These are phyloP conservation scores for Columbina picui DNA, from an alignment of 2,113 vertebrate genomes.

Conservation along the genomic window DNA sequence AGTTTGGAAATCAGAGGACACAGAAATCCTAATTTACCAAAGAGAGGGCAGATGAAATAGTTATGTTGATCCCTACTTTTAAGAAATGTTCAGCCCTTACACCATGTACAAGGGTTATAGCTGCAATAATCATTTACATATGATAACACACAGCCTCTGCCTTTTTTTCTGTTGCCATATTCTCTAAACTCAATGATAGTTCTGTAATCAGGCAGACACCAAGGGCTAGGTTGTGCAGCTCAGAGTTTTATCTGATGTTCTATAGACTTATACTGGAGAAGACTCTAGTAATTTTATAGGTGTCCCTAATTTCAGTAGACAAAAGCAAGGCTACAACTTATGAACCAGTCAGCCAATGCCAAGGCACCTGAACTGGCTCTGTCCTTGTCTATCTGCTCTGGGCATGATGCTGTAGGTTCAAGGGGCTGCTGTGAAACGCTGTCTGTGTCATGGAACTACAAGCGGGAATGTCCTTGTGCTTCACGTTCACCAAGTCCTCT, in stretches of 20 bases:
- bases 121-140: background rate
- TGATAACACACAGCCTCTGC: background rate
- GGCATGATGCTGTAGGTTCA: fast-evolving
- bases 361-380: background rate
- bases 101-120: fast-evolving
- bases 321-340: background rate
- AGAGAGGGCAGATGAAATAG: background rate
- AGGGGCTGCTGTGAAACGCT: background rate
- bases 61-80: background rate
- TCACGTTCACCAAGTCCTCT: background rate
- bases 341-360: background rate
- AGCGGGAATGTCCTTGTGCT: background rate
- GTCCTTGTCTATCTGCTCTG: background rate
- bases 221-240: background rate
- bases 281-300: background rate
- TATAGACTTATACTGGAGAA: background rate
- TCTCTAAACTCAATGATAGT: background rate
- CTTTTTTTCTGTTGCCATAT: background rate
- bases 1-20: background rate
- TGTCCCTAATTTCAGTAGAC: background rate
- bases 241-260: background rate
- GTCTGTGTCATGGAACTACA: background rate
- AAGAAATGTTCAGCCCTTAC: background rate
- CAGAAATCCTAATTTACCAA: background rate
- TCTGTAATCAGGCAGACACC: background rate